Conservation (phyloP, 2,888 invertebrate species). For the Mesorhabditis sp. region DNA sequence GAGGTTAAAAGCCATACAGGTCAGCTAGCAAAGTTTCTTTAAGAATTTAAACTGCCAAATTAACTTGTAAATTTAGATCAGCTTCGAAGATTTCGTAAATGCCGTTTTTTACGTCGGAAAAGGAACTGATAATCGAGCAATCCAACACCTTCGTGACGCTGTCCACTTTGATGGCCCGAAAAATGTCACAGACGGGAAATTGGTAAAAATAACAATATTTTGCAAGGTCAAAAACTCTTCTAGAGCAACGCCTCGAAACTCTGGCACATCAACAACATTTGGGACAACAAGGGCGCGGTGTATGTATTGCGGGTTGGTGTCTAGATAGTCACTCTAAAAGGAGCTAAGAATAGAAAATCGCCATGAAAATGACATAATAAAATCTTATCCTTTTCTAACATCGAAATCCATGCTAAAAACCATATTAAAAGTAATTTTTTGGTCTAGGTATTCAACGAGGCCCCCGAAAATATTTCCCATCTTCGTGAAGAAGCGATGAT, state of each 20-base stretch:
- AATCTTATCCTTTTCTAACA: too few species aligned
- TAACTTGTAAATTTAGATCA: too few species aligned
- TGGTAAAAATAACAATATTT: too few species aligned
- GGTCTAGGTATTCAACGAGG: not conserved
- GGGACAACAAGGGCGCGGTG: not conserved
- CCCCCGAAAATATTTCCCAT: not conserved
- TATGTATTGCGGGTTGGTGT: not conserved
- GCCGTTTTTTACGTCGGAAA: not conserved
- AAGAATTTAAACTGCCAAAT: too few species aligned
- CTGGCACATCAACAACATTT: not conserved
- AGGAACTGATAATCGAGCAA: not conserved
- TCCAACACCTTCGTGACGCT: not conserved
- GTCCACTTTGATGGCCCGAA: not conserved
- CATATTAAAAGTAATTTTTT: too few species aligned
- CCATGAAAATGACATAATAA: too few species aligned
- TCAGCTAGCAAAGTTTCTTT: too few species aligned
- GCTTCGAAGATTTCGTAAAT: not conserved
- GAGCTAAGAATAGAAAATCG: too few species aligned
- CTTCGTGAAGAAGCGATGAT: not conserved
- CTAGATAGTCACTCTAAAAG: too few species aligned
- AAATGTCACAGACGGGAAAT: too few species aligned
- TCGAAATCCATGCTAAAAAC: too few species aligned
- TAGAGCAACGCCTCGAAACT: not conserved
- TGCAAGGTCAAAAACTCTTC: not conserved
- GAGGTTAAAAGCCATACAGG: too few species aligned